phyloP scores from a whole-genome alignment of 2,113 vertebrate genomes.

The Calidris pugnax region DNA sequence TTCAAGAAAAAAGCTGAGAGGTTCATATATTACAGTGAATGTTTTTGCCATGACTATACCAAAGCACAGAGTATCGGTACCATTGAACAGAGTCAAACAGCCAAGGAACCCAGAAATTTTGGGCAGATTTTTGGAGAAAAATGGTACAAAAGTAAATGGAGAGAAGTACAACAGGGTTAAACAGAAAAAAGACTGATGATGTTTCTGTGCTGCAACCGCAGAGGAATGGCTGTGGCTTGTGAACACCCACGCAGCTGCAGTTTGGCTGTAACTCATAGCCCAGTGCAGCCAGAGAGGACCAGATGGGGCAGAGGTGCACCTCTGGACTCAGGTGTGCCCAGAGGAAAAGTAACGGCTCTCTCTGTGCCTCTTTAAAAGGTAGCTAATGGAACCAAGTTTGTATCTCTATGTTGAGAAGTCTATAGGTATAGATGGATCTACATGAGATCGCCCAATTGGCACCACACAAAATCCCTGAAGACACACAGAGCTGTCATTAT shows the following conservation, averaged over 20 bases:
- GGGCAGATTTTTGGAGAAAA: not conserved
- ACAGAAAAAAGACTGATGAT: not conserved
- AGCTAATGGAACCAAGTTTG: not conserved
- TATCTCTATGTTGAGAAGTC: not conserved
- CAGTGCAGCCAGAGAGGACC: not conserved
- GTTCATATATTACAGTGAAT: not conserved
- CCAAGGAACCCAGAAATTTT: not conserved
- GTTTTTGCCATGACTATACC: not conserved
- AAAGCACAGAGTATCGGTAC: not conserved
- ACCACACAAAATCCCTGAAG: not conserved
- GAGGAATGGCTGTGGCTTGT: not conserved
- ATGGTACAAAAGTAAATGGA: not conserved
- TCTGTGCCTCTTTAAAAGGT: not conserved
- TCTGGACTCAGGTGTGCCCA: not conserved
- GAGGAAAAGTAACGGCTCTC: not conserved
- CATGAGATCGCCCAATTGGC: fast-evolving
- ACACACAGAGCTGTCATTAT: not conserved
- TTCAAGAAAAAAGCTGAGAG: not conserved
- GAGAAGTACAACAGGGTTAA: not conserved
- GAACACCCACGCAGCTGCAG: not conserved
- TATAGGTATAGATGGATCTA: not conserved
- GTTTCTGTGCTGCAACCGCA: not conserved
- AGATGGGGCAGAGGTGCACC: not conserved
- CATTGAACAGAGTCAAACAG: not conserved
- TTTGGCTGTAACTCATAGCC: not conserved